Percentiles rank a stretch among this genome's conserved stretches.
Evolutionary conservation across 2,888 invertebrate species (phyloP).

Genomic region (Penaeus monodon): DNA sequence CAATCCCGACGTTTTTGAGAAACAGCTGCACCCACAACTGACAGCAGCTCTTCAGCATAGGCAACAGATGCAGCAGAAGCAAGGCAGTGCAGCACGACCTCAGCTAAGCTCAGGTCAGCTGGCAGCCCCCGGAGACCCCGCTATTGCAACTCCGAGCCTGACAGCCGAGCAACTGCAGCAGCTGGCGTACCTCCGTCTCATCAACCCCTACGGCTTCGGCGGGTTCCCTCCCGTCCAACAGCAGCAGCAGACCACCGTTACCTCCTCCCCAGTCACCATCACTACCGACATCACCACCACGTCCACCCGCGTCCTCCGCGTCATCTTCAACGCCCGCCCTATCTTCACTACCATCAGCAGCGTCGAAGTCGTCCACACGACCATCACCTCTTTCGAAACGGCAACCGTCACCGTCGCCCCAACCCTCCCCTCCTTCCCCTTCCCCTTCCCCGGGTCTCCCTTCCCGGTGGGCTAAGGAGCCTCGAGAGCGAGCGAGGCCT

Average conservation of each 20-base stretch:
- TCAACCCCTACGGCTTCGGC: slow-evolving; percentile 66
- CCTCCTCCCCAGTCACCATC: slow-evolving; percentile 83
- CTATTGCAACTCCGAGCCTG: slow-evolving; percentile 67
- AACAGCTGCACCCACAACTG: slow-evolving; percentile 68
- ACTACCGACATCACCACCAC: slow-evolving; percentile 88
- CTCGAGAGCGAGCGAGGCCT: too few species aligned
- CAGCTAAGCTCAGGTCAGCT: slow-evolving; percentile 54
- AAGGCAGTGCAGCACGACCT: slow-evolving; percentile 42
- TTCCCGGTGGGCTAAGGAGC: slow-evolving; percentile 54
- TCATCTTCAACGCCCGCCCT: slow-evolving; percentile 65
- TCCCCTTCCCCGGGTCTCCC: slow-evolving; percentile 58
- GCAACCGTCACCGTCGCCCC: slow-evolving; percentile 57
- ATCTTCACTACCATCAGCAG: slow-evolving; percentile 63
- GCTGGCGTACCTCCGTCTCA: slow-evolving; percentile 76
- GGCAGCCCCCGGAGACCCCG: slow-evolving; percentile 31
- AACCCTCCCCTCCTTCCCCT: slow-evolving; percentile 49
- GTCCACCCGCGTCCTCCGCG: slow-evolving; percentile 56
- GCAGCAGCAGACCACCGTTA: slow-evolving; percentile 81
- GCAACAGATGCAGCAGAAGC: slow-evolving; percentile 26
- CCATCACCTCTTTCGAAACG: slow-evolving; percentile 59
- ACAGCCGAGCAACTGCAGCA: slow-evolving; percentile 81
- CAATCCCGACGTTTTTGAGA: slow-evolving; percentile 79
- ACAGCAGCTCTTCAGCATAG: slow-evolving; percentile 53
- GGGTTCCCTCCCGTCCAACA: slow-evolving; percentile 74
- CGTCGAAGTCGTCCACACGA: slow-evolving; percentile 62